Evolutionary conservation across 2,797 vertebrate genomes (phyloP).

Genomic region (Arremon aurantiirostris): DNA sequence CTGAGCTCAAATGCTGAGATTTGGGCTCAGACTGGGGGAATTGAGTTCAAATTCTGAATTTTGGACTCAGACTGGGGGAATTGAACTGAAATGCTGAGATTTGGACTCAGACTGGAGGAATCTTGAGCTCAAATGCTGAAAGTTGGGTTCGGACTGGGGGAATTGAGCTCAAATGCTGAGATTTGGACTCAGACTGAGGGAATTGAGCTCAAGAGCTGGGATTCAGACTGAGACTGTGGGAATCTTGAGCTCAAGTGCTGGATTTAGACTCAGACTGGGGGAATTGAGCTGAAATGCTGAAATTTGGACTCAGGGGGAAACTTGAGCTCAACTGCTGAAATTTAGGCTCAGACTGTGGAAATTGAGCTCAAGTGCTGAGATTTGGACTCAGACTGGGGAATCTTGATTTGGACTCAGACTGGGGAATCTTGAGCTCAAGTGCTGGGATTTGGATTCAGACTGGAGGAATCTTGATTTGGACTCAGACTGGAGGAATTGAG

Average conservation of each 20-base stretch:
- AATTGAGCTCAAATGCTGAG: neutral
- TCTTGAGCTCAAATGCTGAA: neutral
- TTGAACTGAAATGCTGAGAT: neutral
- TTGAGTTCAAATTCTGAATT: neutral
- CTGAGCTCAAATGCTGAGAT: neutral
- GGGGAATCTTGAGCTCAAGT: neutral
- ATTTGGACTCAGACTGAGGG: rapidly evolving
- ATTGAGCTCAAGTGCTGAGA: neutral
- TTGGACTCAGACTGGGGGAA: rapidly evolving
- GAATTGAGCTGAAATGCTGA: neutral
- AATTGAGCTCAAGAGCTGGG: neutral
- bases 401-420: neutral
- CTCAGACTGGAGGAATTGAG: neutral
- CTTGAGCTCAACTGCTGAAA: neutral
- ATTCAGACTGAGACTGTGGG: rapidly evolving
- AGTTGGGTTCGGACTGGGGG: neutral
- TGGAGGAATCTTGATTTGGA: neutral
- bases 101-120: rapidly evolving
- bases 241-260: neutral
- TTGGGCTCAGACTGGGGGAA: too few relatives aligned
- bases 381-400: neutral
- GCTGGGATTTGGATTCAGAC: neutral
- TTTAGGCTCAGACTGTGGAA: rapidly evolving
- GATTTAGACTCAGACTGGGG: neutral
- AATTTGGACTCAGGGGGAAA: neutral